Evolutionary conservation across 2,113 vertebrate species (phyloP).

Genomic region (Spea bombifrons): DNA sequence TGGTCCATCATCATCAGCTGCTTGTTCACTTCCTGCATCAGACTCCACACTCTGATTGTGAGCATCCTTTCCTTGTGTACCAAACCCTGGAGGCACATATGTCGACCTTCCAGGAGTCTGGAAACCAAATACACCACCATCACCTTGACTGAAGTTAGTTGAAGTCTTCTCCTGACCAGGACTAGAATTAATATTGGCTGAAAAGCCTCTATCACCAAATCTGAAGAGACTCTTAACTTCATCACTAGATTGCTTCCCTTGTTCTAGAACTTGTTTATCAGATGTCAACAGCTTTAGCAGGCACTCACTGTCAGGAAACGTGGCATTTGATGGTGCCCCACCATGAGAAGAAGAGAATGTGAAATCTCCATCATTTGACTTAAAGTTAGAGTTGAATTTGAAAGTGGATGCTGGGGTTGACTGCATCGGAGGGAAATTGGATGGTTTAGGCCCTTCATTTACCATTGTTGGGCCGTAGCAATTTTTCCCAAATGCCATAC

Average conservation of each 20-base stretch:
- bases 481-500: slow-evolving; percentile 76
- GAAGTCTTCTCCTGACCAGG: slow-evolving; percentile 61
- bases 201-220: slow-evolving; percentile 72
- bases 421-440: slow-evolving; percentile 66
- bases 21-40: slow-evolving; percentile 80
- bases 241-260: slow-evolving; percentile 64
- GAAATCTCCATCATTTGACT: slow-evolving; percentile 94
- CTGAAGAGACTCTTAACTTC: slow-evolving; percentile 71
- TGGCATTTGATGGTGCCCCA: slow-evolving; percentile 44
- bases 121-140: slow-evolving; percentile 68
- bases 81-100: slow-evolving; percentile 63
- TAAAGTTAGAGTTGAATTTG: slow-evolving; percentile 96
- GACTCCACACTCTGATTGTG: slow-evolving; percentile 72
- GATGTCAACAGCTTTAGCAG: slow-evolving; percentile 87
- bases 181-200: slow-evolving; percentile 65
- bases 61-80: slow-evolving; percentile 53
- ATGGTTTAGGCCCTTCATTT: slow-evolving; percentile 72
- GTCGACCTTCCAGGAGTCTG: slow-evolving; percentile 64
- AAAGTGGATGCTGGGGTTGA: slow-evolving; percentile 74
- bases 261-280: slow-evolving; percentile 76
- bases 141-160: slow-evolving; percentile 67
- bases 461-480: slow-evolving; percentile 73
- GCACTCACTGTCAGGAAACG: slow-evolving; percentile 76
- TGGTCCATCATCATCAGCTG: slow-evolving; percentile 87
- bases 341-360: slow-evolving; percentile 81